Percentiles rank a stretch among this genome's conserved stretches.
Evolutionary conservation across 2,888 invertebrate genomes (phyloP).

Genomic region (Cephus sareptanus): DNA sequence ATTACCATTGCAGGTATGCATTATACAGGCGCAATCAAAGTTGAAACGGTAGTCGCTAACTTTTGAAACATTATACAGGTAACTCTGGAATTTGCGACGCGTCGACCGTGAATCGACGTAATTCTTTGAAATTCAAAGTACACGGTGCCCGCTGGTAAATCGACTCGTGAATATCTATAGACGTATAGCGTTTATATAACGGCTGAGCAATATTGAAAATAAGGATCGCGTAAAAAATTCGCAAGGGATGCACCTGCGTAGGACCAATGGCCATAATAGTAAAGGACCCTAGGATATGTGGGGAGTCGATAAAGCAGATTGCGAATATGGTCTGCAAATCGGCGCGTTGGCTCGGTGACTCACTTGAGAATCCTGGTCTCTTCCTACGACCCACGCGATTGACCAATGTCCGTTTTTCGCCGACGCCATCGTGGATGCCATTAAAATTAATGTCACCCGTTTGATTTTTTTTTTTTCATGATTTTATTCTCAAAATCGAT

Average conservation of each 20-base stretch:
- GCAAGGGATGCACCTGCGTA: constrained; percentile 13
- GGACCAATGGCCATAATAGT: constrained; percentile 20
- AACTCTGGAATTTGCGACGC: neutral
- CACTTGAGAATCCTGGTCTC: constrained; percentile 16
- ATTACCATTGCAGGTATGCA: neutral
- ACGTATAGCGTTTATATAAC: neutral
- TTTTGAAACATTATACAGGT: neutral
- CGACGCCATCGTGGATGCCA: constrained; percentile 13
- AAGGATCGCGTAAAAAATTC: neutral
- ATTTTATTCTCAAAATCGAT: neutral
- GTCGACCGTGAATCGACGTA: neutral
- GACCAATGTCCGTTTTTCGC: constrained; percentile 24
- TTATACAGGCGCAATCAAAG: neutral
- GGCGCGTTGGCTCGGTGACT: constrained; percentile 36
- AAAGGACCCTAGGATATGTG: neutral
- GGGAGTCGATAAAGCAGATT: constrained; percentile 39
- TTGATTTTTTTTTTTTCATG: neutral
- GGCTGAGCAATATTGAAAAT: neutral
- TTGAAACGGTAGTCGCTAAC: neutral
- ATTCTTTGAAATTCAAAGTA: neutral
- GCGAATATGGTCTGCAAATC: constrained; percentile 38
- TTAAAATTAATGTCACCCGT: constrained; percentile 21
- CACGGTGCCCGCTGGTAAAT: no score
- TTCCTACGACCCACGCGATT: constrained; percentile 26
- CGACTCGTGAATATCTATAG: neutral